Conservation (phyloP, 2,113 vertebrate genomes). For the Gopherus evgoodei region DNA sequence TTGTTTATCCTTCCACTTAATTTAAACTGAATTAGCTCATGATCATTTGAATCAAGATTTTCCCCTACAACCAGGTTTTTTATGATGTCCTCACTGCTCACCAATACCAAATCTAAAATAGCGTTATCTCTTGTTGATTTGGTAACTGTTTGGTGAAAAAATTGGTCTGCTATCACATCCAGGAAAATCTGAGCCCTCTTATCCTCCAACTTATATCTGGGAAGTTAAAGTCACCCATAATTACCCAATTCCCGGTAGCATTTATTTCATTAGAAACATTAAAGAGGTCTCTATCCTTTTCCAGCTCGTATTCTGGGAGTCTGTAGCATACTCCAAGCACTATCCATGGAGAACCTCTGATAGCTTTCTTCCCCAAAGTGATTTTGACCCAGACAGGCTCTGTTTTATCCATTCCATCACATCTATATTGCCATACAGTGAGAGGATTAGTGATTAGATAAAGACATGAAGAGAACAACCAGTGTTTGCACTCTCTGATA, state of each 20-base stretch:
- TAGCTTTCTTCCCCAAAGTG: too few species aligned
- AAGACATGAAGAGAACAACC: background rate
- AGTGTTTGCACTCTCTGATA: background rate
- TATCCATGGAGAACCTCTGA: background rate
- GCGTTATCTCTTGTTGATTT: background rate
- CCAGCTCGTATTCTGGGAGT: background rate
- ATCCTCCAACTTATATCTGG: background rate
- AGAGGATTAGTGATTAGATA: background rate
- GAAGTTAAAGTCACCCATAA: background rate
- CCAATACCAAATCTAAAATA: too few species aligned
- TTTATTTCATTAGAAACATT: background rate
- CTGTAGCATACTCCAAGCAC: background rate
- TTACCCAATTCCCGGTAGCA: background rate
- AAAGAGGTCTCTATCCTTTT: background rate
- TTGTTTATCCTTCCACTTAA: too few species aligned
- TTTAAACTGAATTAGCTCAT: too few species aligned
- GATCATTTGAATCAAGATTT: too few species aligned
- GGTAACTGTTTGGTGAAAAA: background rate
- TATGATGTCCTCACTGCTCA: too few species aligned
- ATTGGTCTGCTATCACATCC: background rate
- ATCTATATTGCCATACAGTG: background rate
- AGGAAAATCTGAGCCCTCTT: background rate
- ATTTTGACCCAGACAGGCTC: too few species aligned
- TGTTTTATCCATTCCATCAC: background rate
- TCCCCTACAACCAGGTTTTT: too few species aligned